Percentiles rank a stretch among this genome's conserved stretches.
phyloP scores from a whole-genome alignment of 2,888 invertebrate species.

The Anagyrus pseudococci region DNA sequence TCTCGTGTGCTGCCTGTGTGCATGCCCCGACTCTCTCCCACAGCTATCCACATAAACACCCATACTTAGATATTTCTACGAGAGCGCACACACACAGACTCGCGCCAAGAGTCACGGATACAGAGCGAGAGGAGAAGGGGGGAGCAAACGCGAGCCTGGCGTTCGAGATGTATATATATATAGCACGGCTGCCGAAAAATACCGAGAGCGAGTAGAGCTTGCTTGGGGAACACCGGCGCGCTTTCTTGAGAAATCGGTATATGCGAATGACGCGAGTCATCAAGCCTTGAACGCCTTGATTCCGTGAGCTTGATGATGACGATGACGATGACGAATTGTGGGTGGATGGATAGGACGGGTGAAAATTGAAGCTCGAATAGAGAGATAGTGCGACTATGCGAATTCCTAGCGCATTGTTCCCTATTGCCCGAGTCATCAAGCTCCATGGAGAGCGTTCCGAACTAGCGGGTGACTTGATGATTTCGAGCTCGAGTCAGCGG shows the following conservation, averaged over 20 bases:
- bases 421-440: conserved; percentile 33
- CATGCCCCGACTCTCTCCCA: too few species aligned
- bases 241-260: too few species aligned
- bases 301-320: too few species aligned
- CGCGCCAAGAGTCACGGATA: conserved; percentile 1
- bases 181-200: conserved; percentile 28
- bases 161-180: conserved; percentile 7
- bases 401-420: conserved; percentile 34
- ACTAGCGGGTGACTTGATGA: too few species aligned
- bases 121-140: conserved; percentile 20
- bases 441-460: too few species aligned
- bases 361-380: not conserved
- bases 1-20: too few species aligned
- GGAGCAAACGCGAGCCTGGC: conserved; percentile 3
- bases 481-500: too few species aligned
- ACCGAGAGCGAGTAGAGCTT: conserved; percentile 21
- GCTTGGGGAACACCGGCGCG: not conserved
- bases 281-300: too few species aligned
- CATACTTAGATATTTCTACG: too few species aligned
- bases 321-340: conserved; percentile 11
- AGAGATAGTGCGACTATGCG: not conserved
- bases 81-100: too few species aligned
- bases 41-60: too few species aligned
- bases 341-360: not conserved
- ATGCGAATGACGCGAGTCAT: not conserved